Evolutionary conservation across 2,888 invertebrate genomes (phyloP).

Genomic region (Drosophila paramelanica): DNA sequence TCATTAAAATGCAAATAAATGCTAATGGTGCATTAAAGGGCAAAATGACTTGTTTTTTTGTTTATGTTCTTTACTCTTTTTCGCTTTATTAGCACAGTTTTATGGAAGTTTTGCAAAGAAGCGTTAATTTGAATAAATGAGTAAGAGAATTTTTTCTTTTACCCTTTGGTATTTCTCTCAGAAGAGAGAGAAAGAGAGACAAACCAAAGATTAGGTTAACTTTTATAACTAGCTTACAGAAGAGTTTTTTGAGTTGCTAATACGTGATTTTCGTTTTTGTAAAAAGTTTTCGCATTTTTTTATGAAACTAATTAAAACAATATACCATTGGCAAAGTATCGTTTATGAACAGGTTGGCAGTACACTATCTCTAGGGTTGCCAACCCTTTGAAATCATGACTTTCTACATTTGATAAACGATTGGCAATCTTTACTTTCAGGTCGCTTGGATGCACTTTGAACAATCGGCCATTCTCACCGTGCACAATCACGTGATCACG

Average conservation of each 20-base stretch:
- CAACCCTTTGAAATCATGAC: too few species aligned
- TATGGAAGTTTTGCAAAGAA: slow-evolving; percentile 13
- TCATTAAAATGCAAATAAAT: slow-evolving; percentile 9
- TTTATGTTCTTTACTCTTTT: slow-evolving; percentile 16
- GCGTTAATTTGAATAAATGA: slow-evolving; percentile 16
- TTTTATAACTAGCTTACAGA: too few species aligned
- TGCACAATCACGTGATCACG: slow-evolving; percentile 97
- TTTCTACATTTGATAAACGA: too few species aligned
- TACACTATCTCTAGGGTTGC: too few species aligned
- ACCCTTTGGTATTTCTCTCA: background rate
- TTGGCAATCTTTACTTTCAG: slow-evolving; percentile 84
- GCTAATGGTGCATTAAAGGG: slow-evolving; percentile 61
- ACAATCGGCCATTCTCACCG: slow-evolving; percentile 96
- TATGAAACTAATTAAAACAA: too few species aligned
- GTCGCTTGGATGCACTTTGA: slow-evolving; percentile 98
- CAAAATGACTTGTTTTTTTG: slow-evolving; percentile 17
- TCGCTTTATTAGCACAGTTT: slow-evolving; percentile 22
- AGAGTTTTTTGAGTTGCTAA: too few species aligned
- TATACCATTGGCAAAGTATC: too few species aligned
- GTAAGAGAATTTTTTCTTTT: background rate
- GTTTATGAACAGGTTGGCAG: too few species aligned
- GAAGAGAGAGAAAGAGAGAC: background rate
- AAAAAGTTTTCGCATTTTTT: too few species aligned
- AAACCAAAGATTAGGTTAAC: too few species aligned
- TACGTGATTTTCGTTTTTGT: too few species aligned